These are phyloP conservation scores for Archaeoteleia sp. DNA, from an alignment of 2,888 invertebrate species.

Conservation along the genomic window DNA sequence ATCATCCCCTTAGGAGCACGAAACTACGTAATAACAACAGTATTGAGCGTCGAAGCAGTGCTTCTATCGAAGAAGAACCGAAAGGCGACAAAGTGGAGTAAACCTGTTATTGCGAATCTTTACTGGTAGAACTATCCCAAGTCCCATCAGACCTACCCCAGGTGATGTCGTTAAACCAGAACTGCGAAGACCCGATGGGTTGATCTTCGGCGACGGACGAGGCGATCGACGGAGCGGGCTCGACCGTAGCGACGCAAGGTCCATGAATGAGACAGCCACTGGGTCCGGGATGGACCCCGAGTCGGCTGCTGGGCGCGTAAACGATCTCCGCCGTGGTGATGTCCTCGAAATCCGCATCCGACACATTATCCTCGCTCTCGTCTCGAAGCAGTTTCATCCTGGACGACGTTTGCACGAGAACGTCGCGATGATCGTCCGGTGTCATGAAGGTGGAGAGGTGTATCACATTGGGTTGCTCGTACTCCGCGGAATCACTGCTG, in stretches of 20 bases:
- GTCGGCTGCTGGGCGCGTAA: constrained; percentile 62
- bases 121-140: constrained; percentile 23
- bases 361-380: constrained; percentile 78
- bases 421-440: constrained; percentile 58
- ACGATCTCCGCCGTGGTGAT: constrained; percentile 64
- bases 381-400: constrained; percentile 76
- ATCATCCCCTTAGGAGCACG: constrained; percentile 27
- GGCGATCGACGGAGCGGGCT: constrained; percentile 67
- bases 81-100: constrained; percentile 16
- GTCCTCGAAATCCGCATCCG: constrained; percentile 70
- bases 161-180: constrained; percentile 73
- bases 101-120: constrained; percentile 12
- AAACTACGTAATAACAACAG: constrained; percentile 41
- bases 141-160: constrained; percentile 69
- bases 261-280: constrained; percentile 70
- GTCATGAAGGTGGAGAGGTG: constrained; percentile 47
- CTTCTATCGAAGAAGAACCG: constrained; percentile 24
- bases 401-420: constrained; percentile 67
- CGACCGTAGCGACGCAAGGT: constrained; percentile 62
- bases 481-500: constrained; percentile 70
- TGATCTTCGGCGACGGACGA: constrained; percentile 71
- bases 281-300: constrained; percentile 57
- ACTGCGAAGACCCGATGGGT: constrained; percentile 63
- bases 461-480: constrained; percentile 66
- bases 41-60: constrained; percentile 47